Conservation (phyloP, 2,888 invertebrate species). For the Strigamia crassipes region DNA sequence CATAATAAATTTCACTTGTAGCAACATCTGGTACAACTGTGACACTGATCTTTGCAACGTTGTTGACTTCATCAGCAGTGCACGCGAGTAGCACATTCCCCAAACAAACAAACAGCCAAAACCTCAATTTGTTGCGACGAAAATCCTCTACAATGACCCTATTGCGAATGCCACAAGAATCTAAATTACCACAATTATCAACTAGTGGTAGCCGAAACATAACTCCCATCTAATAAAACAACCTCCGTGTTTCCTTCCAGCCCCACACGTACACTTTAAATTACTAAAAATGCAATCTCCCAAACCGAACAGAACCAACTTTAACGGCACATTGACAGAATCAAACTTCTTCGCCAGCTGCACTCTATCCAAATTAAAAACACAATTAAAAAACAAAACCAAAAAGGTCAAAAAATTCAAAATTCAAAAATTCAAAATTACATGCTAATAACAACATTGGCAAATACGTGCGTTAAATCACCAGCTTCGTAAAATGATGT, state of each 20-base stretch:
- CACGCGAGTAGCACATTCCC: neutral
- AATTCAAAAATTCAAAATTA: too few relatives aligned
- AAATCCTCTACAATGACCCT: constrained; percentile 24
- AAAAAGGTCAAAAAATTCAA: too few relatives aligned
- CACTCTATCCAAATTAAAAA: too few relatives aligned
- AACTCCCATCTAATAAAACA: constrained; percentile 10
- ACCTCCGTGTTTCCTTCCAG: neutral
- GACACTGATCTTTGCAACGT: constrained; percentile 25
- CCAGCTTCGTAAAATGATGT: neutral
- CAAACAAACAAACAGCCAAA: constrained; percentile 22
- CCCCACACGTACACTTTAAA: neutral
- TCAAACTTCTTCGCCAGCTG: too few relatives aligned
- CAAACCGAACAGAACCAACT: too few relatives aligned
- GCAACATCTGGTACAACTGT: constrained; percentile 24
- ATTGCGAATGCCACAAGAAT: constrained; percentile 32
- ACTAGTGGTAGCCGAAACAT: constrained; percentile 34
- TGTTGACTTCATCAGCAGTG: constrained; percentile 34
- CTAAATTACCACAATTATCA: constrained; percentile 38
- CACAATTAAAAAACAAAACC: neutral
- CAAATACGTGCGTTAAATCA: neutral
- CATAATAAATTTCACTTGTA: neutral
- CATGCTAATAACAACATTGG: neutral
- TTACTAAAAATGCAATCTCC: too few relatives aligned
- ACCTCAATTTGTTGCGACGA: constrained; percentile 20
- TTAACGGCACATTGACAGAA: too few relatives aligned